Conservation (phyloP, 2,113 vertebrate species). For the Pollachius pollachius region DNA sequence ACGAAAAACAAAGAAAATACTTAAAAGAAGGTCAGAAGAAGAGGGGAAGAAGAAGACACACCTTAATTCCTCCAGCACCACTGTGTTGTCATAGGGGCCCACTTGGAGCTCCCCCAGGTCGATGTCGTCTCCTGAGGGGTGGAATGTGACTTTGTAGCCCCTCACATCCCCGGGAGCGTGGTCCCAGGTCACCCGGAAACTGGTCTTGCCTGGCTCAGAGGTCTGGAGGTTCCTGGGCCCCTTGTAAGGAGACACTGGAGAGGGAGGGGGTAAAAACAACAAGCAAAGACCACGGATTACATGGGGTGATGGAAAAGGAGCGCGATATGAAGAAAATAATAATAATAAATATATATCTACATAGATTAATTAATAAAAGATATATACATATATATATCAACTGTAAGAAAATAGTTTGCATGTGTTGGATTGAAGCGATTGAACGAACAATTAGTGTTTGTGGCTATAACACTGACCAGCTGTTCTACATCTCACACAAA, state of each 20-base stretch:
- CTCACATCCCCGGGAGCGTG: conserved; percentile 87
- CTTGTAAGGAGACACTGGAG: conserved; percentile 87
- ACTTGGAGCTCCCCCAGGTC: conserved; percentile 85
- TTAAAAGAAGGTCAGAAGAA: no score
- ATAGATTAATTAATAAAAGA: no score
- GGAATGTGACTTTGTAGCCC: conserved; percentile 93
- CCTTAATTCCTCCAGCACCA: conserved; percentile 96
- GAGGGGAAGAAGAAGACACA: conserved; percentile 47
- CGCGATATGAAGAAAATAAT: no score
- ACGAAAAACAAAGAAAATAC: no score
- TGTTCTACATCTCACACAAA: neutral
- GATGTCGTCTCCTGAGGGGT: conserved; percentile 79
- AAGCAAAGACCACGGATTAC: no score
- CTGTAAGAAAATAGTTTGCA: no score
- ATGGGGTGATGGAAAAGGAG: no score
- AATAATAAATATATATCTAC: neutral
- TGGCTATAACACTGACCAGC: no score
- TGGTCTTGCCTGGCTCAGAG: conserved; percentile 91
- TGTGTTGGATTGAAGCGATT: no score
- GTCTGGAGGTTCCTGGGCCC: conserved; percentile 92
- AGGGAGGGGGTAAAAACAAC: conserved; percentile 14
- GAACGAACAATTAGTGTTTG: no score
- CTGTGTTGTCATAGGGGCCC: conserved; percentile 94
- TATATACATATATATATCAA: no score
- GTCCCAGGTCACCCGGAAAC: conserved; percentile 97